Base-by-base conservation (phyloP, 2,113 vertebrate species). In the Raja brachyura region DNA sequence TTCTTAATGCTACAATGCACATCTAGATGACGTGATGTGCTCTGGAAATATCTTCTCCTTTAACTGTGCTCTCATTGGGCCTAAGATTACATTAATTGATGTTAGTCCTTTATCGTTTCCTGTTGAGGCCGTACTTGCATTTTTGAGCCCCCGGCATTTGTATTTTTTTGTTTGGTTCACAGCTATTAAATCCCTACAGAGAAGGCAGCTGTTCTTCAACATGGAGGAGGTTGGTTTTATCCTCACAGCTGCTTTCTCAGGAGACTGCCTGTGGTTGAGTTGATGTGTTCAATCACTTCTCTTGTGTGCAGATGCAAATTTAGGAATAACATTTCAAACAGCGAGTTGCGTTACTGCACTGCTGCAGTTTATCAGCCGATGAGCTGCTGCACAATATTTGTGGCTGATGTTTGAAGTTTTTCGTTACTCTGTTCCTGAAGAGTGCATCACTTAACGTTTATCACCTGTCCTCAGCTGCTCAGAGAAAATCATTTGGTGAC, bases 161-260 rank as follows among this genome's bases (percentile, higher is more conserved):
- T 61, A 88, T 88, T 88, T 73, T 73, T 63, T 63, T 88, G 59
- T 31, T 88, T 88, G n/a, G 28, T 63, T 88, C 83, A 88, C 59
- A 88, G 83, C 59, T 88, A 59, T 86, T 86, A 16, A 88, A 31
- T 16, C 83, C 83, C 83, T 14, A 31, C n/a, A 61, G 83, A 88
- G 59, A 88, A 20, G 3, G 61, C 83, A 88, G 83, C 83, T 88
- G 83, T 61, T 88, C 59, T 63, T 66, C 63, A 63, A 66, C 83
- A 63, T 88, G 59, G 61, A 31, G 83, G 59, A 88, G 83, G 59
- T 88, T 88, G 7, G 28, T 33, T 63, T 88, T 88, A 63, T 88
- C 28, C 28, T 88, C 63, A 13, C 83, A 88, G 83, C 83, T 88
- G 83, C 83, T 88, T 88, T 88, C 83, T 88, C 83, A 88, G 28